Evolutionary conservation across 2,113 vertebrate genomes (phyloP), one percentile per base, ranked within the genome.

Genomic region (Trichechus manatus): DNA sequence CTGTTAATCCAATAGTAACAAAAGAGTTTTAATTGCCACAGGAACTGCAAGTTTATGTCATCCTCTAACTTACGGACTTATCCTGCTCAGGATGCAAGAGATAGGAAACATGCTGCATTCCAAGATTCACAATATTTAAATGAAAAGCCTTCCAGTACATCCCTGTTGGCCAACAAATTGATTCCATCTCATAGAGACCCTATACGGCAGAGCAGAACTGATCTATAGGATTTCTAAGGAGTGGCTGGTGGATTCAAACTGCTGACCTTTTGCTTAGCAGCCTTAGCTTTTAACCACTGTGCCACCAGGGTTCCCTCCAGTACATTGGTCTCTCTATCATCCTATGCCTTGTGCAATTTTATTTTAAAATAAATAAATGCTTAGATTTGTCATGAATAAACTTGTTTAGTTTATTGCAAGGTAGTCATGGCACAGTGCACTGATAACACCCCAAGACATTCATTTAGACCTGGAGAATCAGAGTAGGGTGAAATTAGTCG

Each of bases 311-410:
- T 0, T 15, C 9, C 47, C 31, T 78, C 25, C 33, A 66, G 8
- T 2, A 27, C 31, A 13, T 23, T 0, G 1, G 9, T 22, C 0
- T 1, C 17, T 29, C 20, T 31, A 2, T 79, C 63, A 31, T 6
- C 9, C 9, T 29, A 11, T 11, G 3, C 2, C 0, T 23, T 29
- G 11, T 66, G 11, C 9, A 27, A 66, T 66, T 66, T 66, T 64
- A 25, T 66, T 66, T 66, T 11, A 70, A 17, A 61, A 70, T 17
- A 14, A 70, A 70, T 33, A 15, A 4, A 70, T 17, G 5, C 25
- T n/a, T 29, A 70, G 4, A 70, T 70, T 70, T n/a, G 13, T 70
- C 53, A 70, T 33, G 14, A 70, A n/a, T 70, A 70, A n/a, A 17
- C 13, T 70, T 0, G 5, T n/a, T 70, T 70, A 13, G 29, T 33